Percentiles rank a stretch among this genome's conserved stretches.
These are phyloP conservation scores for Muntiacus reevesi DNA, from an alignment of 2,113 vertebrate genomes.

Conservation along the genomic window DNA sequence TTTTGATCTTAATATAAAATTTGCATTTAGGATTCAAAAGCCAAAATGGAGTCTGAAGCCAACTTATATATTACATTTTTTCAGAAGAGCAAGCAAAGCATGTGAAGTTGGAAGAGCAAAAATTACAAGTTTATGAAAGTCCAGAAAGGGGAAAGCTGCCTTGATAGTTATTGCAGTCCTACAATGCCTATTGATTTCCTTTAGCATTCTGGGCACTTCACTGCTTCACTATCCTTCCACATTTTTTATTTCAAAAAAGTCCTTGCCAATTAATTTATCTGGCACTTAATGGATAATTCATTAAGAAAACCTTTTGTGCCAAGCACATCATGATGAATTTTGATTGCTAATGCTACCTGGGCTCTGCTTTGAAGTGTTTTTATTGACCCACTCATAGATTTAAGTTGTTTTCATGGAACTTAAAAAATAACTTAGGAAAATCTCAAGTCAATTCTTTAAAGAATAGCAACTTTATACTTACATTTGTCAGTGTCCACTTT, in stretches of 20 bases:
- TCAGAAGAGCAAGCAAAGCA: neutral
- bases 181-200: slow-evolving; percentile 30
- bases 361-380: slow-evolving; percentile 8
- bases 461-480: neutral
- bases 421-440: slow-evolving; percentile 6
- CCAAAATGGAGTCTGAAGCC: neutral
- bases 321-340: slow-evolving; percentile 38
- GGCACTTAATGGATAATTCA: slow-evolving; percentile 58
- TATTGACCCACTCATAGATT: slow-evolving; percentile 44
- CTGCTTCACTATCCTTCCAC: neutral
- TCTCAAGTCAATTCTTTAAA: slow-evolving; percentile 4
- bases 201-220: neutral
- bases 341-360: slow-evolving; percentile 28
- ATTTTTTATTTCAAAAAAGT: slow-evolving; percentile 24
- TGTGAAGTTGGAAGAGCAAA: neutral
- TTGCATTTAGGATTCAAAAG: slow-evolving; percentile 13
- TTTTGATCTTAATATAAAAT: slow-evolving; percentile 5
- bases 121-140: neutral
- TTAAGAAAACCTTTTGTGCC: slow-evolving; percentile 52
- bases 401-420: slow-evolving; percentile 8
- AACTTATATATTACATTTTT: neutral
- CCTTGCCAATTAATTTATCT: slow-evolving; percentile 49
- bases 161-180: neutral
- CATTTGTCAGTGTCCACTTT: neutral
- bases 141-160: neutral